Evolutionary conservation across 2,797 vertebrate genomes (phyloP).

Genomic region (Pelobates cultripes): DNA sequence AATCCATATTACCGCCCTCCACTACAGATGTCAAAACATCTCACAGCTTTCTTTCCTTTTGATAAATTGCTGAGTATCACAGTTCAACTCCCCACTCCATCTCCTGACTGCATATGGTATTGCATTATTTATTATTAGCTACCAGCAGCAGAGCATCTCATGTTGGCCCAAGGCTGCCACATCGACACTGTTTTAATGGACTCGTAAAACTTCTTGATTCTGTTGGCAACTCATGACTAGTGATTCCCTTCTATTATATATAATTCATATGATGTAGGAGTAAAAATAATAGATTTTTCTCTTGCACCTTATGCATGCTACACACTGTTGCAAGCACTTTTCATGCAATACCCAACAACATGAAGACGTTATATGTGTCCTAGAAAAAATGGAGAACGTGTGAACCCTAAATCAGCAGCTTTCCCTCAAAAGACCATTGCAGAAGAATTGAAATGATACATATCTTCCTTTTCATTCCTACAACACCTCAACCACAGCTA

Average conservation of each 20-base stretch:
- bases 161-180: too few relatives aligned
- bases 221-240: too few relatives aligned
- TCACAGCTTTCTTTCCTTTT: conserved; percentile 3
- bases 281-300: too few relatives aligned
- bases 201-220: too few relatives aligned
- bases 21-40: conserved; percentile 7
- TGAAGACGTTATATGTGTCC: too few relatives aligned
- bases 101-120: not conserved
- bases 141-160: not conserved
- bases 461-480: not conserved
- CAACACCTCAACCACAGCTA: not conserved
- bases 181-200: too few relatives aligned
- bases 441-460: not conserved
- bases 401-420: not conserved
- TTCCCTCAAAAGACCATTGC: not conserved
- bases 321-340: too few relatives aligned
- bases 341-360: too few relatives aligned
- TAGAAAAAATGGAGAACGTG: too few relatives aligned
- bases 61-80: not conserved
- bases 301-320: too few relatives aligned
- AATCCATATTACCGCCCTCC: not conserved
- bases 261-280: too few relatives aligned
- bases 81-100: not conserved
- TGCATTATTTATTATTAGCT: not conserved
- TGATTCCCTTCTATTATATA: too few relatives aligned